Percentiles rank a stretch among this genome's conserved stretches.
phyloP scores from a whole-genome alignment of 2,888 invertebrate genomes.

The Xestia c-nigrum region DNA sequence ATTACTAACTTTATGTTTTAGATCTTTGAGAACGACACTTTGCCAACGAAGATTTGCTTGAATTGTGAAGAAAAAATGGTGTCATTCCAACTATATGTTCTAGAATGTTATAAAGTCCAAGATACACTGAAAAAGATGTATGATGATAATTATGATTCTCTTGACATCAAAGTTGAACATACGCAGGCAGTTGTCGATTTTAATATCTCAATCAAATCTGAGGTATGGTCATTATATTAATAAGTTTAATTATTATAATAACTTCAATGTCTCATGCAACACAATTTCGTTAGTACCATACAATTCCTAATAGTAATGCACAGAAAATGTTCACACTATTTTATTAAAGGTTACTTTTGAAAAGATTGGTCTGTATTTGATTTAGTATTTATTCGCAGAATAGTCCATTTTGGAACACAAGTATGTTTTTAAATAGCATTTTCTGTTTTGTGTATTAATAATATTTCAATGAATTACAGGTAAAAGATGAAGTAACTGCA shows the following conservation, averaged over 20 bases:
- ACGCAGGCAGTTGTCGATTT: slow-evolving; percentile 56
- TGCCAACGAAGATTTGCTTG: slow-evolving; percentile 85
- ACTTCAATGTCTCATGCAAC: slow-evolving; percentile 4
- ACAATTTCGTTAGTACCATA: neutral
- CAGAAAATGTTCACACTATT: neutral
- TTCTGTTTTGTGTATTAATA: slow-evolving; percentile 9
- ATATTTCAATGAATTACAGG: slow-evolving; percentile 72
- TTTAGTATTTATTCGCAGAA: neutral
- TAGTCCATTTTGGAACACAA: neutral
- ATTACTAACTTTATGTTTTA: slow-evolving; percentile 65
- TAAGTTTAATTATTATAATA: neutral
- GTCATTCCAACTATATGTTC: slow-evolving; percentile 85
- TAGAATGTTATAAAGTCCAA: slow-evolving; percentile 86
- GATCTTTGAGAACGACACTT: slow-evolving; percentile 81
- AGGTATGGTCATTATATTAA: slow-evolving; percentile 70
- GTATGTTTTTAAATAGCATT: neutral
- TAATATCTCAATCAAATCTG: slow-evolving; percentile 78
- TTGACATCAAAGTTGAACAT: slow-evolving; percentile 75
- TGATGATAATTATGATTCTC: slow-evolving; percentile 67
- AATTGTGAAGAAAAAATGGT: slow-evolving; percentile 87
- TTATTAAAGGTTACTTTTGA: neutral
- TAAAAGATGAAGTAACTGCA: slow-evolving; percentile 83
- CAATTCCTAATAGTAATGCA: neutral
- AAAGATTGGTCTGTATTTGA: neutral
- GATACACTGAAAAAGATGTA: slow-evolving; percentile 78